A percentile compares a stretch with the other conserved stretches of the same genome.
phyloP scores from a whole-genome alignment of 2,797 vertebrate species.

The Urocyon cinereoargenteus region DNA sequence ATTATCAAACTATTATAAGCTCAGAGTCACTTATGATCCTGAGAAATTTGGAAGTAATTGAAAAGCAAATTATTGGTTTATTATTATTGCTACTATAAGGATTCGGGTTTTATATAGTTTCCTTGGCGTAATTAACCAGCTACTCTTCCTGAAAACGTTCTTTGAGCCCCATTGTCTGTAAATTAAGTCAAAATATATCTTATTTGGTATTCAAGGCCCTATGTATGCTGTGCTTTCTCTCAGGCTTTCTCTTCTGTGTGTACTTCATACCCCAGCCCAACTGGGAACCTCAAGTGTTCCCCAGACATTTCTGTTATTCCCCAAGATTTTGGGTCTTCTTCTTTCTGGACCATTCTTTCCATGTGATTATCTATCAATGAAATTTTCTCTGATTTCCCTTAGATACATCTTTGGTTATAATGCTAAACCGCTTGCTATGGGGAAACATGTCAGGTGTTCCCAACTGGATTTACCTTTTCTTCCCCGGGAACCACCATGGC shows the following conservation, averaged over 20 bases:
- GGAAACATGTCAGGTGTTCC: neutral
- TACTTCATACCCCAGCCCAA: neutral
- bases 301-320: neutral
- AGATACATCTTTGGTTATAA: neutral
- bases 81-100: neutral
- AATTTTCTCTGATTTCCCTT: neutral
- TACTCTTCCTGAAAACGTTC: slow-evolving; percentile 16
- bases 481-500: neutral
- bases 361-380: neutral
- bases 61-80: slow-evolving; percentile 58
- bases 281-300: neutral
- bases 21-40: slow-evolving; percentile 11
- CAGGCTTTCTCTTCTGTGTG: fast-evolving
- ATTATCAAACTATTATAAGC: slow-evolving; percentile 52
- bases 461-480: neutral
- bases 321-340: neutral
- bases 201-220: neutral
- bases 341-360: neutral
- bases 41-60: slow-evolving; percentile 71
- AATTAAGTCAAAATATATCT: slow-evolving; percentile 20
- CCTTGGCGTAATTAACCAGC: neutral
- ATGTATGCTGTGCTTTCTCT: neutral
- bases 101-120: slow-evolving; percentile 25
- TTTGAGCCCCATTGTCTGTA: neutral
- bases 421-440: neutral